Conservation (phyloP, 2,113 vertebrate species). For the Serinus canaria region DNA sequence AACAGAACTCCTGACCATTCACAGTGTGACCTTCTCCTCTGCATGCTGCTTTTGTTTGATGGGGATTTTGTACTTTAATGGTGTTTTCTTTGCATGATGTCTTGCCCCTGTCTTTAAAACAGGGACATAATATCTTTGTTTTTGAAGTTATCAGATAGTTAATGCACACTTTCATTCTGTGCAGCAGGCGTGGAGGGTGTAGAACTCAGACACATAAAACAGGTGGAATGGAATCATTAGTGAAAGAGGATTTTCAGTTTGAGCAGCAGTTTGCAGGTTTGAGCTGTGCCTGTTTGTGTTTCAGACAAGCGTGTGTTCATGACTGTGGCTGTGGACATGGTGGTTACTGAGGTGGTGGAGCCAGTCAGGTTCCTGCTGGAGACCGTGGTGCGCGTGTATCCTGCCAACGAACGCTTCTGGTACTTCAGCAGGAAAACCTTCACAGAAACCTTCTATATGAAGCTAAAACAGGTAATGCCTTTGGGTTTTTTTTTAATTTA, state of each 20-base stretch:
- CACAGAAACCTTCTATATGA: slow-evolving; percentile 93
- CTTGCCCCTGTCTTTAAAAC: not conserved
- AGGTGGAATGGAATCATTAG: not conserved
- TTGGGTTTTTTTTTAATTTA: not conserved
- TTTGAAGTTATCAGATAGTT: not conserved
- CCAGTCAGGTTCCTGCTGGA: slow-evolving; percentile 94
- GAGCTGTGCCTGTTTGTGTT: not conserved
- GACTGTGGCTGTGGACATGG: slow-evolving; percentile 96
- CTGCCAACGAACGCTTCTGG: slow-evolving; percentile 95
- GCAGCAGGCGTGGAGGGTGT: not conserved
- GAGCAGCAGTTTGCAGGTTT: not conserved
- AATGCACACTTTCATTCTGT: not conserved
- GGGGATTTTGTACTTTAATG: fast-evolving
- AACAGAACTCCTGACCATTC: not conserved
- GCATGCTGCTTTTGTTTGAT: not conserved
- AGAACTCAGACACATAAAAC: not conserved
- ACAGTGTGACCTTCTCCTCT: not conserved
- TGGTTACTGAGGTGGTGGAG: slow-evolving; percentile 93
- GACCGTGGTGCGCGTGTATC: slow-evolving; percentile 88
- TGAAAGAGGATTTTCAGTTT: not conserved
- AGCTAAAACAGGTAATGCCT: slow-evolving; percentile 87
- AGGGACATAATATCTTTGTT: not conserved
- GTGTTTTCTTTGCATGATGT: not conserved
- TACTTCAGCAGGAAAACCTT: slow-evolving; percentile 98
- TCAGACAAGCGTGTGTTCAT: slow-evolving; percentile 93